Evolutionary conservation across 92 coral and sea anemone species (phyloP).

Genomic region (Umimayanthus kanabou): DNA sequence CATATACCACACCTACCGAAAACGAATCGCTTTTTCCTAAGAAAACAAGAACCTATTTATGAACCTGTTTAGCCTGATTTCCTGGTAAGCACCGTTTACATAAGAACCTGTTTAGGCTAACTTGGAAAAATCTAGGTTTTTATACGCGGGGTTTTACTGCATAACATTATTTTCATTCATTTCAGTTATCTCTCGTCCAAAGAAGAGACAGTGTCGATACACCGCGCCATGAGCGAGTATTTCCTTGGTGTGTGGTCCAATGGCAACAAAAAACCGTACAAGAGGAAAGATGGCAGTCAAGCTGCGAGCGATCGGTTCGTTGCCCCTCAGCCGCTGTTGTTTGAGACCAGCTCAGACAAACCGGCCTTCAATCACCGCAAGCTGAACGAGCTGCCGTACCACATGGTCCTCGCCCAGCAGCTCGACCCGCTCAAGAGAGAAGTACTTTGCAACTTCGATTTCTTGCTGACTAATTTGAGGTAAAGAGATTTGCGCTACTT

Average conservation of each 20-base stretch:
- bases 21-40: no score
- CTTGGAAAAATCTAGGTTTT: no score
- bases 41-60: no score
- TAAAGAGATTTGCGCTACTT: neutral
- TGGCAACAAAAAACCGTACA: constrained; percentile 68
- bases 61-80: no score
- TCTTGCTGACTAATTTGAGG: constrained; percentile 57
- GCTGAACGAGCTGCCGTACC: constrained; percentile 71
- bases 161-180: neutral
- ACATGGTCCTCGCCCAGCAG: constrained; percentile 55
- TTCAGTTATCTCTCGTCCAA: constrained; percentile 54
- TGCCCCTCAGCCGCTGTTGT: constrained; percentile 72
- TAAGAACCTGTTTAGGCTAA: no score
- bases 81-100: no score
- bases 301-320: constrained; percentile 72
- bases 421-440: constrained; percentile 61
- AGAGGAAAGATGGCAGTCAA: constrained; percentile 43
- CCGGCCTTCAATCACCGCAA: constrained; percentile 66
- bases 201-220: constrained; percentile 47
- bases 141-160: no score
- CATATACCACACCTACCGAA: no score
- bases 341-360: constrained; percentile 49
- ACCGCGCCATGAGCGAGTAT: constrained; percentile 59
- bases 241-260: constrained; percentile 70
- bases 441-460: constrained; percentile 69